Base-by-base conservation (phyloP, 2,888 invertebrate genomes). In the Kuschelorhynchus macadamiae region DNA sequence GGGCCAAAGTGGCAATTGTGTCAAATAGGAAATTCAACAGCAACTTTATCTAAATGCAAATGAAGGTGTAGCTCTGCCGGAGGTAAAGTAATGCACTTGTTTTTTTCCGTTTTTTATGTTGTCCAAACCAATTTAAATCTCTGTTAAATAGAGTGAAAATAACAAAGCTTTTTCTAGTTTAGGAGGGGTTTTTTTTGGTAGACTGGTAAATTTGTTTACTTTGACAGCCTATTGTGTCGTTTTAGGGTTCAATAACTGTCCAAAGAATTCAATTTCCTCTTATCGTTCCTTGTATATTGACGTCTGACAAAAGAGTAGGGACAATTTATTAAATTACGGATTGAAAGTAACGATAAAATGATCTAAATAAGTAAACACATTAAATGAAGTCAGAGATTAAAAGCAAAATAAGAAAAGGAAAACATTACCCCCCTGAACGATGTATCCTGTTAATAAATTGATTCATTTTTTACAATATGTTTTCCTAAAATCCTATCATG, bases 1-100 rank as follows among this genome's bases (percentile, higher is more conserved):
- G 53, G 66, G 42, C 60, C 62, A 56, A 52, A 62, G 62, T 62
- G 67, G 67, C 67, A 55, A 67, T 62, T 62, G 67, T 62, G 67
- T 62, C 67, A 62, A 67, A 67, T 62, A 62, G 53, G 50, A 62
- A 67, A 67, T 62, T 62, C 67, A 56, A 50, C 55, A 56, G 62
- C 62, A 62, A 67, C 67, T 67, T 67, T 67, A 67, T 67, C 62
- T 67, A 67, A 67, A 67, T 67, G 67, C 67, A 67, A 67, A 67
- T 67, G 61, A 67, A 62, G 50, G 49, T 56, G 57, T 50, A 47
- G 46, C 32, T 36, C 52, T 46, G 59, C 52, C 66, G 52, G 55
- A 56, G 63, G 63, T 64, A 56, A 64, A 64, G 63, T 56, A 64
- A 64, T 47, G 55, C 62, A 63, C 62, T 55, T 42, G 42, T 42